A percentile compares a stretch with the other conserved stretches of the same genome.
phyloP scores from a whole-genome alignment of 2,113 vertebrate genomes.

The Hippoglossus stenolepis region DNA sequence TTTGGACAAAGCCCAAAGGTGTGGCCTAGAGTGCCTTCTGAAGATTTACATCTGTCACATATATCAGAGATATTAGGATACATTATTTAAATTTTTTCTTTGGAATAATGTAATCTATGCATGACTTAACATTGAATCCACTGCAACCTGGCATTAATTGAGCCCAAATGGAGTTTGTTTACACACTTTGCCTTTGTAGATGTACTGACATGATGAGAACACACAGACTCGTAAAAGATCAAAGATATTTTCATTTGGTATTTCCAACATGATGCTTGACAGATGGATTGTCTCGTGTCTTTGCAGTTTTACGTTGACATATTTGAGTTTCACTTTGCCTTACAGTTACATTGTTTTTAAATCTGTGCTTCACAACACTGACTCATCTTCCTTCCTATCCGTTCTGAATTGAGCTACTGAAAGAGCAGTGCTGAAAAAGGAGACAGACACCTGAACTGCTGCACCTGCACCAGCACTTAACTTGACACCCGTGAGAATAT shows the following conservation, averaged over 20 bases:
- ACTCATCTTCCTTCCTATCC: background rate
- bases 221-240: background rate
- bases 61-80: no score
- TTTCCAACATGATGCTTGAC: background rate
- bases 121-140: no score
- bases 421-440: conserved; percentile 14
- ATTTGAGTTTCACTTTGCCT: no score
- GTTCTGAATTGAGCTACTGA: conserved; percentile 1
- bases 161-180: no score
- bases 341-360: background rate
- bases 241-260: background rate
- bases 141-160: no score
- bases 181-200: no score
- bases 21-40: no score
- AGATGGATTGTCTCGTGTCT: background rate
- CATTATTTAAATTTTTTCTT: no score
- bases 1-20: no score
- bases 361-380: background rate
- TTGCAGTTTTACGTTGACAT: background rate
- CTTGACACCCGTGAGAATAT: conserved; percentile 70
- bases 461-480: conserved; percentile 57
- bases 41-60: no score
- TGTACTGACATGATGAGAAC: no score
- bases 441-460: conserved; percentile 53
- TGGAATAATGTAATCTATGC: no score